Percentiles rank a stretch among this genome's conserved stretches.
phyloP scores from a whole-genome alignment of 2,888 invertebrate species.

The Branchinecta sandiegonensis region DNA sequence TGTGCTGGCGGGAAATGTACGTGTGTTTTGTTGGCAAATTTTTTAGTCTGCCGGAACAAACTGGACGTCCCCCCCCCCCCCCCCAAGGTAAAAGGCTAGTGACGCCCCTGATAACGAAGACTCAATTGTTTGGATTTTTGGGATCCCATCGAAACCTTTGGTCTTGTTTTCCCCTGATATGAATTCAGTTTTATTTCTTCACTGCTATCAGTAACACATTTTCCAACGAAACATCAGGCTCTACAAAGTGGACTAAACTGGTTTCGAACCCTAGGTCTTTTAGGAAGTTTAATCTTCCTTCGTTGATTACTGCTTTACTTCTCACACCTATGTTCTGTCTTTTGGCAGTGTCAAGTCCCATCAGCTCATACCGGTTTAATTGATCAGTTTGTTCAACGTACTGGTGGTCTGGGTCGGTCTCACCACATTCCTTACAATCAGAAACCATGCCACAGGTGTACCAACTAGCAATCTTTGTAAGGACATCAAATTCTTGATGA shows the following conservation, averaged over 20 bases:
- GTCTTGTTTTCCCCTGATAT: not conserved
- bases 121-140: too few relatives aligned
- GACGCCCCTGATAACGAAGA: too few relatives aligned
- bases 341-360: not conserved
- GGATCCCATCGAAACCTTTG: too few relatives aligned
- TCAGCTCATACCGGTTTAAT: not conserved
- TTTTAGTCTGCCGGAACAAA: too few relatives aligned
- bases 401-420: not conserved
- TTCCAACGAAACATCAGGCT: constrained; percentile 51
- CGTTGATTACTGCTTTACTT: not conserved
- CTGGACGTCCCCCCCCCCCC: too few relatives aligned
- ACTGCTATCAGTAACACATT: constrained; percentile 60
- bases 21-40: too few relatives aligned
- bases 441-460: not conserved
- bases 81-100: too few relatives aligned
- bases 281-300: not conserved
- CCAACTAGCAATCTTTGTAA: constrained; percentile 18
- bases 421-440: not conserved
- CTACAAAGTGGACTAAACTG: constrained; percentile 49
- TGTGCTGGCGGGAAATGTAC: too few relatives aligned
- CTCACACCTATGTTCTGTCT: not conserved
- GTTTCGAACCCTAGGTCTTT: not conserved
- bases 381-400: not conserved
- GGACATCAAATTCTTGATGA: constrained; percentile 17
- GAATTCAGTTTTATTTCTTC: not conserved